Conservation (phyloP, 1,140 invertebrate species). For the Stenopsyche tienmushanensis region DNA sequence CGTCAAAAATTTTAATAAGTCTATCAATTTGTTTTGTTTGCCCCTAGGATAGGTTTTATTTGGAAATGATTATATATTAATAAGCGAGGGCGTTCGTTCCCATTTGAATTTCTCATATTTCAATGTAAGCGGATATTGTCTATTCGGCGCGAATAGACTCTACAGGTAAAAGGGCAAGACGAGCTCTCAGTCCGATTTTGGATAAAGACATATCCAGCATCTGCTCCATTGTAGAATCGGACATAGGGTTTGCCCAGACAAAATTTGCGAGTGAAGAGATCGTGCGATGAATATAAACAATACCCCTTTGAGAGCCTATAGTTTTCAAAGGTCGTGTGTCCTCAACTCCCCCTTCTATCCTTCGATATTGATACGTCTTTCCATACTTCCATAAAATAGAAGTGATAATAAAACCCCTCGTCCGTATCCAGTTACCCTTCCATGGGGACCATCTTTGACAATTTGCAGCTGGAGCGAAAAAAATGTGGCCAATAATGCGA, state of each 20-base stretch:
- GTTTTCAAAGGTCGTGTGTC: slow-evolving; percentile 25
- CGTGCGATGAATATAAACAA: slow-evolving; percentile 35
- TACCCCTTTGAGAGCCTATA: slow-evolving; percentile 16
- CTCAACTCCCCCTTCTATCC: slow-evolving; percentile 6
- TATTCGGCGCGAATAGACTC: slow-evolving; percentile 21
- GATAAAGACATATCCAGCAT: background rate
- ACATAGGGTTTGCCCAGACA: background rate
- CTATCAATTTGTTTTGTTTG: background rate
- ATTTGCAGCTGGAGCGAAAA: slow-evolving; percentile 9
- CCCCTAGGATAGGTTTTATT: slow-evolving; percentile 8
- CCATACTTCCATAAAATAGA: slow-evolving; percentile 29
- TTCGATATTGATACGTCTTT: slow-evolving; percentile 26
- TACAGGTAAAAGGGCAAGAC: background rate
- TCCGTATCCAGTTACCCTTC: slow-evolving; percentile 25
- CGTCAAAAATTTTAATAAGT: too few relatives aligned
- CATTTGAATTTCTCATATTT: slow-evolving; percentile 28
- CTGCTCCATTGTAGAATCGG: slow-evolving; percentile 1
- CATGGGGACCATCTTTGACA: slow-evolving; percentile 4
- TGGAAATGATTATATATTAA: slow-evolving; percentile 21
- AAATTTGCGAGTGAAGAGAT: background rate
- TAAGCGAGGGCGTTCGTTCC: slow-evolving; percentile 15
- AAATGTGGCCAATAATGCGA: slow-evolving; percentile 18
- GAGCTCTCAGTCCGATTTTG: slow-evolving; percentile 8
- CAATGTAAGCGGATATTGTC: slow-evolving; percentile 21
- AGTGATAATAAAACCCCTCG: slow-evolving; percentile 30